A percentile compares a stretch with the other conserved stretches of the same genome.
These are phyloP conservation scores for Thamnaconus septentrionalis DNA, from an alignment of 2,113 vertebrate genomes.

Conservation along the genomic window DNA sequence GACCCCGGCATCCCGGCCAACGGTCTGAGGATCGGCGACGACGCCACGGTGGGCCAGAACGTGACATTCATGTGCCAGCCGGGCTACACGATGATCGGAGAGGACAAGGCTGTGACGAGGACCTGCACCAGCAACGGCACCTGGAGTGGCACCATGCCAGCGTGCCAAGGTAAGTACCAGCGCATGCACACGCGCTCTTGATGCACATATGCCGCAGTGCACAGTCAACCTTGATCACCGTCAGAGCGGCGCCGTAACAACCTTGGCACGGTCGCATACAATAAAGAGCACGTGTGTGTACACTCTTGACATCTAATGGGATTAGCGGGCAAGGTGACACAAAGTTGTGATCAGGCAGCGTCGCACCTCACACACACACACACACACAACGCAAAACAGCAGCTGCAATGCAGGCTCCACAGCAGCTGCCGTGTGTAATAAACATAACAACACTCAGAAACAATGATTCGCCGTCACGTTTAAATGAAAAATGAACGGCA, in stretches of 20 bases:
- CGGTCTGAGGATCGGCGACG: conserved; percentile 88
- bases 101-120: conserved; percentile 71
- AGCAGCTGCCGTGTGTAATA: too few species aligned
- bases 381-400: too few species aligned
- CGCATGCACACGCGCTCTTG: conserved; percentile 5
- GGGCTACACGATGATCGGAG: conserved; percentile 85
- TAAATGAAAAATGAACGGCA: too few species aligned
- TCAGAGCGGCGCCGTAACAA: conserved; percentile 34
- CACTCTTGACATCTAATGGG: conserved; percentile 46
- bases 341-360: conserved; percentile 26
- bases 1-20: conserved; percentile 93
- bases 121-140: conserved; percentile 93
- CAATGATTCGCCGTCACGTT: too few species aligned
- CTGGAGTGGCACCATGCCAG: conserved; percentile 87
- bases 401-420: too few species aligned
- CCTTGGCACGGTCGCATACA: conserved; percentile 46
- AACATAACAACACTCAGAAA: too few species aligned
- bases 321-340: conserved; percentile 59
- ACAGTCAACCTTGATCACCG: conserved; percentile 56
- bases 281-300: conserved; percentile 44
- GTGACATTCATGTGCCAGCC: conserved; percentile 91
- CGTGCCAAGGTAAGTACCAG: conserved; percentile 70
- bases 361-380: not conserved
- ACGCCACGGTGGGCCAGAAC: conserved; percentile 90
- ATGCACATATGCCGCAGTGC: not conserved